Evolutionary conservation across 1,140 invertebrate species (phyloP).

Genomic region (Drosophila athabasca): DNA sequence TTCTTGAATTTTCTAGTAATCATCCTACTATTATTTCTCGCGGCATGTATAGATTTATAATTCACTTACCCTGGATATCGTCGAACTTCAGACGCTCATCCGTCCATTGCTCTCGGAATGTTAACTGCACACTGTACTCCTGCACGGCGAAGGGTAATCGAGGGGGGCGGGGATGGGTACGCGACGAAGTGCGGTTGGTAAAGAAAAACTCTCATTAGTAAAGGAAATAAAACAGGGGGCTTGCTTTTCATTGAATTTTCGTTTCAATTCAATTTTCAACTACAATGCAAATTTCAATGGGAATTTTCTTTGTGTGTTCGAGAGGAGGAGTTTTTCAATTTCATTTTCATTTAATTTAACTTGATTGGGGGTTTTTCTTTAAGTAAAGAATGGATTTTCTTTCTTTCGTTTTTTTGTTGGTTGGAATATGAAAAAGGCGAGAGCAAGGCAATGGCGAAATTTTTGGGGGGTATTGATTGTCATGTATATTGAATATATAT

Average conservation of each 20-base stretch:
- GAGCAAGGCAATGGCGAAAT: slow-evolving; percentile 75
- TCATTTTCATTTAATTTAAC: slow-evolving; percentile 55
- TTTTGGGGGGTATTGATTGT: slow-evolving; percentile 25
- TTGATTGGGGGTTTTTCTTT: slow-evolving; percentile 56
- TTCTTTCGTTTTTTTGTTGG: slow-evolving; percentile 28
- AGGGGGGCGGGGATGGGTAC: not conserved
- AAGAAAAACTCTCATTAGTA: slow-evolving; percentile 60
- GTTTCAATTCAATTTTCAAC: slow-evolving; percentile 63
- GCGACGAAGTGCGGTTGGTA: slow-evolving; percentile 18
- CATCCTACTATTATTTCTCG: slow-evolving; percentile 9
- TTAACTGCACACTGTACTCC: slow-evolving; percentile 98
- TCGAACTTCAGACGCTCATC: slow-evolving; percentile 96
- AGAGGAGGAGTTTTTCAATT: slow-evolving; percentile 17
- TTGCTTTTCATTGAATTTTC: slow-evolving; percentile 26
- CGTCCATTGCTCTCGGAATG: slow-evolving; percentile 97
- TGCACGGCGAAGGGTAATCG: slow-evolving; percentile 79
- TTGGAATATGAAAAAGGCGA: slow-evolving; percentile 56
- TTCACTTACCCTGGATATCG: slow-evolving; percentile 90
- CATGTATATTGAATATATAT: slow-evolving; percentile 48
- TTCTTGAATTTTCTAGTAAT: not conserved
- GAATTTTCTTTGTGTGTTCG: slow-evolving; percentile 47
- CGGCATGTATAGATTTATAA: no score
- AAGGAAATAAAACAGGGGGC: slow-evolving; percentile 31
- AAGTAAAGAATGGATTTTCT: slow-evolving; percentile 19
- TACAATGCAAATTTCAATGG: slow-evolving; percentile 74